Conservation (phyloP, 1,140 invertebrate species). For the Drosophila orena region DNA sequence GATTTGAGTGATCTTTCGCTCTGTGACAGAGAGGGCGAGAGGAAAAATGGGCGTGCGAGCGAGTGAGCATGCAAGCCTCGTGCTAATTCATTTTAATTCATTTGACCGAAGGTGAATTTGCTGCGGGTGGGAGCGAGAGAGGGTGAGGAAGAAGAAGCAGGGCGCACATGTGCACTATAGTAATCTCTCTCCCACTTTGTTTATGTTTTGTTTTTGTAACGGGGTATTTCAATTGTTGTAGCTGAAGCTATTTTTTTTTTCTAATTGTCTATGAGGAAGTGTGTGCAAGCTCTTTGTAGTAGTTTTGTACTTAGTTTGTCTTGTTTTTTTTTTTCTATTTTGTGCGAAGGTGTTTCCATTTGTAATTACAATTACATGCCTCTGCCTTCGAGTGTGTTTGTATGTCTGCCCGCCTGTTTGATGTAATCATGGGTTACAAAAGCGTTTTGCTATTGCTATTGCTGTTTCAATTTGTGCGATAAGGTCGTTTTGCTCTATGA, state of each 20-base stretch:
- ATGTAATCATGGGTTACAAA: constrained; percentile 78
- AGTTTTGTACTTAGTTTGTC: constrained; percentile 20
- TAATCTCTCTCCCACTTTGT: constrained; percentile 29
- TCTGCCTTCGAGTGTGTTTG: constrained; percentile 6
- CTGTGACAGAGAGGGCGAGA: not conserved
- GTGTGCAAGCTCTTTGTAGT: constrained; percentile 49
- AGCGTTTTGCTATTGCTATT: constrained; percentile 64
- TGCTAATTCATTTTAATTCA: constrained; percentile 69
- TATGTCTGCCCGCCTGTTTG: constrained; percentile 26
- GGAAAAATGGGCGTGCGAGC: not conserved
- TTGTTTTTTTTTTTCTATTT: constrained; percentile 55
- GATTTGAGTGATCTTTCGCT: constrained; percentile 5
- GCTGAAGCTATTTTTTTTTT: constrained; percentile 22
- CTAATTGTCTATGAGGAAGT: constrained; percentile 61
- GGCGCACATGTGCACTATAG: constrained; percentile 38
- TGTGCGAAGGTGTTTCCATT: constrained; percentile 69
- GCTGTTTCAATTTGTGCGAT: constrained; percentile 70
- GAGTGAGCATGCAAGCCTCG: constrained; percentile 54
- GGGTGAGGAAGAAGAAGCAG: constrained; percentile 18
- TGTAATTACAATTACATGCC: constrained; percentile 56
- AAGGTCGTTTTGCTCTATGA: constrained; percentile 79
- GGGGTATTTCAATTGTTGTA: constrained; percentile 46
- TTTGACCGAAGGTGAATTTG: constrained; percentile 63
- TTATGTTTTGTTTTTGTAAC: constrained; percentile 69
- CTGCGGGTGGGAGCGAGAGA: constrained; percentile 4